Evolutionary conservation across 2,113 vertebrate genomes (phyloP).

Genomic region (Globicephala melas): DNA sequence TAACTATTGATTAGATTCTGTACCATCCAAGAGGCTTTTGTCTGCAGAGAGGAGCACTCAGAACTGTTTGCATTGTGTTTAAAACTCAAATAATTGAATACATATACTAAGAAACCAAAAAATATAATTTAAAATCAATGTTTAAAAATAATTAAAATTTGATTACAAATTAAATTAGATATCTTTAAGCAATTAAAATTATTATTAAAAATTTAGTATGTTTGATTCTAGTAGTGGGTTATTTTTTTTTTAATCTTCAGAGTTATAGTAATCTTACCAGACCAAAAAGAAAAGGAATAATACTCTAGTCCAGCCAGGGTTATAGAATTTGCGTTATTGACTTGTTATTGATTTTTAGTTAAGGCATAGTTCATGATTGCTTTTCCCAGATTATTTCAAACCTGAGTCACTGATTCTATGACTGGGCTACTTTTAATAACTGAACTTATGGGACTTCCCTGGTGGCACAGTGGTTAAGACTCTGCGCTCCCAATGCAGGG

Average conservation of each 20-base stretch:
- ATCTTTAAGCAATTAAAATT: constrained; percentile 10
- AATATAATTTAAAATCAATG: constrained; percentile 9
- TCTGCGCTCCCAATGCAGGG: too few species aligned
- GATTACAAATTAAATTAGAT: constrained; percentile 19
- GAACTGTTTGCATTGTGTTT: constrained; percentile 34
- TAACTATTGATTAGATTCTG: constrained; percentile 13
- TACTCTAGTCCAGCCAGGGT: neutral
- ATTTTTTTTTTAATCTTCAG: neutral
- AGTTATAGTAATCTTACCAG: constrained; percentile 8
- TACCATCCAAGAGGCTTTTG: neutral
- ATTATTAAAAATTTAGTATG: neutral
- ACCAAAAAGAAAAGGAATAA: neutral
- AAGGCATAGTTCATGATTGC: neutral
- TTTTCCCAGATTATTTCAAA: neutral
- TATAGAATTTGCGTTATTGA: neutral
- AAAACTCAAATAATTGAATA: neutral
- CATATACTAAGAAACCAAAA: constrained; percentile 8
- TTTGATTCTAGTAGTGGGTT: neutral
- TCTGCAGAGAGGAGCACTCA: neutral
- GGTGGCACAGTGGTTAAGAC: too few species aligned
- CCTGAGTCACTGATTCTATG: neutral
- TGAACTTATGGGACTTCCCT: neutral
- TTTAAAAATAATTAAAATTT: neutral
- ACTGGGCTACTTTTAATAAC: neutral
- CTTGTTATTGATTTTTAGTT: neutral